These are phyloP conservation scores for Smutsia gigantea DNA, from an alignment of 2,797 vertebrate genomes.

Conservation along the genomic window DNA sequence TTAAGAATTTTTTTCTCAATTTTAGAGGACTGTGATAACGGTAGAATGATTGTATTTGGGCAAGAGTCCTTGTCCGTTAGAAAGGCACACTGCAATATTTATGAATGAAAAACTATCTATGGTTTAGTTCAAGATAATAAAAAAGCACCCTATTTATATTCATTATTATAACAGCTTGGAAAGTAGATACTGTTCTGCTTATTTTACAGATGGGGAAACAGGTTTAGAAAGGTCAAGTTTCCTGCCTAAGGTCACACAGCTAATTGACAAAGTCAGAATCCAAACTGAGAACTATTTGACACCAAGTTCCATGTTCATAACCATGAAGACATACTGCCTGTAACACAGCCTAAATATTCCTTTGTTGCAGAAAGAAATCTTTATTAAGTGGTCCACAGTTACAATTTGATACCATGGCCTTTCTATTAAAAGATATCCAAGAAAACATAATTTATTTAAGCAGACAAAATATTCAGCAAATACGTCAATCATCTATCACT, in stretches of 20 bases:
- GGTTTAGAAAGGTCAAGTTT: background rate
- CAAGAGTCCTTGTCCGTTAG: background rate
- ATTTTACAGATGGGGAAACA: slow-evolving; percentile 13
- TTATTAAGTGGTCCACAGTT: background rate
- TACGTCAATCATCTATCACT: background rate
- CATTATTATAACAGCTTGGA: background rate
- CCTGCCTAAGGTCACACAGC: background rate
- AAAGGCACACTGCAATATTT: slow-evolving; percentile 23
- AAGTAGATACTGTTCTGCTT: background rate
- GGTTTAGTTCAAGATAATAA: slow-evolving; percentile 23
- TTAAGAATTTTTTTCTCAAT: background rate
- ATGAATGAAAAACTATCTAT: background rate
- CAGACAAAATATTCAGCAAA: slow-evolving; percentile 61
- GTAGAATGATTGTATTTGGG: background rate
- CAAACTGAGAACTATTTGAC: background rate
- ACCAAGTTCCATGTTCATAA: slow-evolving; percentile 18
- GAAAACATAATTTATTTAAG: slow-evolving; percentile 19
- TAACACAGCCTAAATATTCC: background rate
- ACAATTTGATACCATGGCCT: background rate
- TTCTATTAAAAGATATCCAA: background rate
- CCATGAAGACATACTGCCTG: background rate
- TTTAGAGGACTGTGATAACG: background rate
- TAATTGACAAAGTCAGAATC: background rate
- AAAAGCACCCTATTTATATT: background rate
- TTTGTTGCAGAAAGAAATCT: background rate